These are phyloP conservation scores for Frankliniella fusca DNA, from an alignment of 2,888 invertebrate species.

Conservation along the genomic window DNA sequence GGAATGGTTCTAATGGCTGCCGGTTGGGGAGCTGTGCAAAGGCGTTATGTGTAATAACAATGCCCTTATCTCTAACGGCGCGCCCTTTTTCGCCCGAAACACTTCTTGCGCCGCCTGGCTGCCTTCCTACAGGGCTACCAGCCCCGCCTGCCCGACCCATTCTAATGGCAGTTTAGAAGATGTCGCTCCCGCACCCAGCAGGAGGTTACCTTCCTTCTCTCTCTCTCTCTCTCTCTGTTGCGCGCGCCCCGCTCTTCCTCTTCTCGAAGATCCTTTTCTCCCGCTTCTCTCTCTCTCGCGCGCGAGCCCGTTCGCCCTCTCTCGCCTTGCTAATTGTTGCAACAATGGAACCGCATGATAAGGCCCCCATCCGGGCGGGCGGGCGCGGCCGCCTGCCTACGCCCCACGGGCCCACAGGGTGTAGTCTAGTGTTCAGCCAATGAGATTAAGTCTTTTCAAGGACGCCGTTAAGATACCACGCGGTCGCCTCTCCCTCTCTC, in stretches of 20 bases:
- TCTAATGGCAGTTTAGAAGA: conserved; percentile 26
- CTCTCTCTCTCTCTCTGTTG: not conserved
- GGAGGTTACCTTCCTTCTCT: not conserved
- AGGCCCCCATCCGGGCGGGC: not conserved
- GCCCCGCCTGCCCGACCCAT: not conserved
- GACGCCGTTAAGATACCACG: not conserved
- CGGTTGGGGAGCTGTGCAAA: not conserved
- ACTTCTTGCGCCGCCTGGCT: not conserved
- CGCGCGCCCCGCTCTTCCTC: not conserved
- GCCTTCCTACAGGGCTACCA: too few species aligned
- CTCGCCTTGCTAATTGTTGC: not conserved
- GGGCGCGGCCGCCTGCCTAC: not conserved
- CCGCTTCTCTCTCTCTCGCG: not conserved
- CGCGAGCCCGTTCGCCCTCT: not conserved
- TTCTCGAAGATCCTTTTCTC: not conserved
- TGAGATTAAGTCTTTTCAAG: conserved; percentile 16
- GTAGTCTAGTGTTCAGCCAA: not conserved
- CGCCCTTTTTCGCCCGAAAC: conserved; percentile 21
- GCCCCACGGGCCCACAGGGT: not conserved
- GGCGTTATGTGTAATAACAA: not conserved
- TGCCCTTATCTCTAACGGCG: conserved; percentile 19
- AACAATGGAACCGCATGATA: conserved; percentile 8
- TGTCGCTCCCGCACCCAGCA: not conserved
- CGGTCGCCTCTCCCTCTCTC: not conserved
- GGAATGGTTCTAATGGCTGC: not conserved